Percentiles rank a stretch among this genome's conserved stretches.
These are phyloP conservation scores for Diglossa cyanea DNA, from an alignment of 2,797 vertebrate species.

Conservation along the genomic window DNA sequence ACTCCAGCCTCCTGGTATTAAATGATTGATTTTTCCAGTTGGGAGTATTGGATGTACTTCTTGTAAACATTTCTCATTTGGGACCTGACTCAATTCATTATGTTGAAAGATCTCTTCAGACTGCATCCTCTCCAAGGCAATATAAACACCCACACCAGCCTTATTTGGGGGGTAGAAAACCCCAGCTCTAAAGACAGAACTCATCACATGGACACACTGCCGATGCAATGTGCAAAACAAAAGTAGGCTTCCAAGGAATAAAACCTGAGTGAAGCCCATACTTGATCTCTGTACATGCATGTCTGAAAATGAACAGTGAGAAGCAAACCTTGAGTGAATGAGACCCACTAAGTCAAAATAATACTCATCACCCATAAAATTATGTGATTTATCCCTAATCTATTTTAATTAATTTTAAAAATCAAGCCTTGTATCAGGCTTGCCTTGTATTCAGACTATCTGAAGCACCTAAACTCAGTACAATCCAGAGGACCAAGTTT, in stretches of 20 bases:
- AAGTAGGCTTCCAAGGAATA: not conserved
- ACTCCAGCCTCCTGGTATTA: not conserved
- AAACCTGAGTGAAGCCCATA: not conserved
- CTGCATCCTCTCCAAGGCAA: not conserved
- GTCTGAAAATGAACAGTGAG: not conserved
- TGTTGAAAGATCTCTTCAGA: not conserved
- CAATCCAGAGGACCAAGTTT: not conserved
- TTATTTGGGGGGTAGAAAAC: not conserved
- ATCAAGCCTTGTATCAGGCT: not conserved
- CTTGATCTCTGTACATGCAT: not conserved
- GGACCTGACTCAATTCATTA: not conserved
- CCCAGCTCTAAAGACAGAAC: not conserved
- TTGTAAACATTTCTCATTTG: not conserved
- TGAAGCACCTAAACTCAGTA: not conserved
- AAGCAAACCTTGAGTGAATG: not conserved
- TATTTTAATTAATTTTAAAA: not conserved
- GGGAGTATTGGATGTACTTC: not conserved
- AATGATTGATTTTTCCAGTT: not conserved
- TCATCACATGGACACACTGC: rapidly evolving
- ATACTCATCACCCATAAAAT: not conserved
- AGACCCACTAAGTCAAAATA: not conserved
- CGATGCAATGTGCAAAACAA: not conserved
- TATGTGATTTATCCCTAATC: not conserved
- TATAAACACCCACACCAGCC: not conserved
- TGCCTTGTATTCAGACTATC: not conserved